Percentiles rank a stretch among this genome's conserved stretches.
phyloP scores from a whole-genome alignment of 1,140 invertebrate species.

The Vanessa tameamea region DNA sequence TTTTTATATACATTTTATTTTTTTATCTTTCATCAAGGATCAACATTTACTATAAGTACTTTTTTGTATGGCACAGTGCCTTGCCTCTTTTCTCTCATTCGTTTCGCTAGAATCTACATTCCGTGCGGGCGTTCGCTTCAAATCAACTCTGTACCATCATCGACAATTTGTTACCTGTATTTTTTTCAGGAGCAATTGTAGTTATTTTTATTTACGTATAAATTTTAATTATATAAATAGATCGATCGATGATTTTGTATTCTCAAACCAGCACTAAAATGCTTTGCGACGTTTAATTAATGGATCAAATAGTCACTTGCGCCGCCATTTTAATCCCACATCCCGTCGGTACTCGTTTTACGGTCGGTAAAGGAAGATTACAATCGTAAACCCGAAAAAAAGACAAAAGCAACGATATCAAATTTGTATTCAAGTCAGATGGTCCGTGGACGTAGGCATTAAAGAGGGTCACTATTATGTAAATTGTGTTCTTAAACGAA shows the following conservation, averaged over 20 bases:
- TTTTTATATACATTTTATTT: too few relatives aligned
- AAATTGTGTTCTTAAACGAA: slow-evolving; percentile 27
- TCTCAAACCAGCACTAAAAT: slow-evolving; percentile 25
- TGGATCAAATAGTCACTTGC: slow-evolving; percentile 26
- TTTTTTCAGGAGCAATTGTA: too few relatives aligned
- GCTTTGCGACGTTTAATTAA: slow-evolving; percentile 32
- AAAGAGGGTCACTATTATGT: slow-evolving; percentile 43
- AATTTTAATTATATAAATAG: background rate
- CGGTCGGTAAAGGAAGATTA: slow-evolving; percentile 52
- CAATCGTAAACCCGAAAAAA: slow-evolving; percentile 58
- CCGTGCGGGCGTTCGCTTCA: too few relatives aligned
- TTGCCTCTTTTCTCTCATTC: too few relatives aligned
- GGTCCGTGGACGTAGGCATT: slow-evolving; percentile 32
- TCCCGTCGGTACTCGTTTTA: slow-evolving; percentile 42
- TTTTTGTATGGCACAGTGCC: too few relatives aligned
- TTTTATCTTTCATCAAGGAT: too few relatives aligned
- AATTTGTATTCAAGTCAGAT: slow-evolving; percentile 56
- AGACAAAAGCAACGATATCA: slow-evolving; percentile 47
- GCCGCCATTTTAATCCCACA: slow-evolving; percentile 32
- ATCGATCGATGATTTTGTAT: background rate
- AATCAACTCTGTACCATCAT: too few relatives aligned
- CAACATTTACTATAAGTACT: too few relatives aligned
- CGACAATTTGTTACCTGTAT: too few relatives aligned
- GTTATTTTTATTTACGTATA: background rate
- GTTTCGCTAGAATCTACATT: too few relatives aligned